Base-by-base conservation (phyloP, 2,888 invertebrate genomes). In the Mythimna ferrago region DNA sequence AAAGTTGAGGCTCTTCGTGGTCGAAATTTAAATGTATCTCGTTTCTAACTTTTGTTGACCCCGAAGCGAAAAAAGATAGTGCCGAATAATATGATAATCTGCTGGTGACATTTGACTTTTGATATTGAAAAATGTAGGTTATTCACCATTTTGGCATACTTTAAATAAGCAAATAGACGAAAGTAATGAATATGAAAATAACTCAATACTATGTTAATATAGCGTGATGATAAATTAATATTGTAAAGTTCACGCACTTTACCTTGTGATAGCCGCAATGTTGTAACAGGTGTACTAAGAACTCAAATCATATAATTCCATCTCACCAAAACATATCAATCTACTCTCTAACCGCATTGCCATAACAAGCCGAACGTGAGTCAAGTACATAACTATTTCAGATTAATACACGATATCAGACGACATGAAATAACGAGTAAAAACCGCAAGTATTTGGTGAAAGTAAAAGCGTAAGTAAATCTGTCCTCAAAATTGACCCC, bases 391-490 rank as follows among this genome's bases (percentile, higher is more conserved):
- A 64, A 72, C n/a, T 69, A 56, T 70, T 71, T 72, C 71, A 84
- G 67, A 76, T 76, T 63, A 69, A 75, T 68, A 67, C 51, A 69
- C 67, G 71, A 41, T 48, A 77, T n/a, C 61, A 78, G 63, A 70
- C 73, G 76, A 80, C 81, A 86, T 86, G 73, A 86, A 86, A 82
- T 85, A 85, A 83, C 82, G 81, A 80, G 74, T 82, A 78, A 84
- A 86, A 87, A 87, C 86, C 80, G 77, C 87, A 86, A 86, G 84
- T 84, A 89, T 89, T 88, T 83, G 89, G 94, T 92, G 94, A 95
- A 95, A 95, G 95, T 94, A 92, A 93, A 88, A 93, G 92, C 91
- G 91, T 92, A 90, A 89, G 92, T 89, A 92, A 92, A 92, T 88
- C 89, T 82, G 87, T 87, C 78, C 86, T 84, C 84, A 89, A 84